Conservation (phyloP, 1,140 invertebrate genomes). For the Dendroctonus ponderosae region DNA sequence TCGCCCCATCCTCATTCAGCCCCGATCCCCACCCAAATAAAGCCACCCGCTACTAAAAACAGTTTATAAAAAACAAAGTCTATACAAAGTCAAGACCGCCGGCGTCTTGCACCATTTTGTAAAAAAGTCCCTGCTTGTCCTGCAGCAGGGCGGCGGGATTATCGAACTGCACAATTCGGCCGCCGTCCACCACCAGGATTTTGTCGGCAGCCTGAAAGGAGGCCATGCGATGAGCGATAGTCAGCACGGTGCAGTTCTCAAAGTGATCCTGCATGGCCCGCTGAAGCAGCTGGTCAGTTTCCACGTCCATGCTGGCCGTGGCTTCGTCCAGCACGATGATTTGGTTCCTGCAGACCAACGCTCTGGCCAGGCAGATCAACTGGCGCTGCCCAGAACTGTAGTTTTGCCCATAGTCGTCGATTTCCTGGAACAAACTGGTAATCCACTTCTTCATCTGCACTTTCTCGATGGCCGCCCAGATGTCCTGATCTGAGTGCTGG, state of each 20-base stretch:
- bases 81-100: constrained; percentile 8
- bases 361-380: constrained; percentile 74
- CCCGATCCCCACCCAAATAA: no score
- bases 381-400: constrained; percentile 79
- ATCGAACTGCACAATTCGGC: constrained; percentile 67
- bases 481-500: constrained; percentile 52
- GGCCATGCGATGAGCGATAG: constrained; percentile 78
- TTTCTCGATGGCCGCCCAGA: constrained; percentile 45
- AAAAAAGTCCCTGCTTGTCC: constrained; percentile 62
- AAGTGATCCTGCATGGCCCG: constrained; percentile 69
- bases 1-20: no score
- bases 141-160: constrained; percentile 65
- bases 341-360: constrained; percentile 70
- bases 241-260: constrained; percentile 77
- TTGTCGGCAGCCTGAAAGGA: constrained; percentile 78
- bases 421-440: constrained; percentile 41
- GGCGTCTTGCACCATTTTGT: constrained; percentile 58
- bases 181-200: constrained; percentile 70
- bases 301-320: constrained; percentile 67
- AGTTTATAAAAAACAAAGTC: background rate
- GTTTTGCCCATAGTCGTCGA: constrained; percentile 67
- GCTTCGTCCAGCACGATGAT: constrained; percentile 78
- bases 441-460: constrained; percentile 45
- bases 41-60: no score
- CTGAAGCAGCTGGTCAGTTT: constrained; percentile 68